Evolutionary conservation across 2,113 vertebrate species (phyloP).

Genomic region (Brienomyrus longianalis): DNA sequence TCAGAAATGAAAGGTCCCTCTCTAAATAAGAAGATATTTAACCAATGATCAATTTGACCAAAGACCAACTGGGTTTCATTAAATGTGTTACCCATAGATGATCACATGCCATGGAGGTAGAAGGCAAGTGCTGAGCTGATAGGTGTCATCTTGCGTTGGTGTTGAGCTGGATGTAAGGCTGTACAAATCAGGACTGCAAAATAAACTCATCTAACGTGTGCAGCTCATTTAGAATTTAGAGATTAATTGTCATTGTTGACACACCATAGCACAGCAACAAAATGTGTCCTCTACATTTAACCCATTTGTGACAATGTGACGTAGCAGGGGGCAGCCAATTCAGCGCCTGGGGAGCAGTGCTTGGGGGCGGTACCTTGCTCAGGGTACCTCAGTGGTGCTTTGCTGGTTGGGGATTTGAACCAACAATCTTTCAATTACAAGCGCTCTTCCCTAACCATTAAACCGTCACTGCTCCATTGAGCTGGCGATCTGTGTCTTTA

Average conservation of each 20-base stretch:
- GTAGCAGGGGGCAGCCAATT: no score
- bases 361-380: no score
- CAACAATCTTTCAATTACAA: no score
- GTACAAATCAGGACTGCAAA: neutral
- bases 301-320: no score
- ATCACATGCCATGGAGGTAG: neutral
- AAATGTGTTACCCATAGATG: neutral
- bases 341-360: no score
- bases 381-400: no score
- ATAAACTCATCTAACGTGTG: neutral
- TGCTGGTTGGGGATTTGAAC: no score
- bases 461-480: neutral
- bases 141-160: neutral
- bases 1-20: neutral
- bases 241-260: no score
- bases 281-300: no score
- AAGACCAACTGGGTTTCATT: neutral
- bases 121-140: neutral
- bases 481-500: neutral
- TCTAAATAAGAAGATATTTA: neutral
- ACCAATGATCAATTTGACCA: neutral
- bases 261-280: no score
- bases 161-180: neutral
- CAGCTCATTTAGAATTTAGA: neutral
- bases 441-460: no score